A percentile compares a stretch with the other conserved stretches of the same genome.
Evolutionary conservation across 2,113 vertebrate species (phyloP).

Genomic region (Onychostoma macrolepis): DNA sequence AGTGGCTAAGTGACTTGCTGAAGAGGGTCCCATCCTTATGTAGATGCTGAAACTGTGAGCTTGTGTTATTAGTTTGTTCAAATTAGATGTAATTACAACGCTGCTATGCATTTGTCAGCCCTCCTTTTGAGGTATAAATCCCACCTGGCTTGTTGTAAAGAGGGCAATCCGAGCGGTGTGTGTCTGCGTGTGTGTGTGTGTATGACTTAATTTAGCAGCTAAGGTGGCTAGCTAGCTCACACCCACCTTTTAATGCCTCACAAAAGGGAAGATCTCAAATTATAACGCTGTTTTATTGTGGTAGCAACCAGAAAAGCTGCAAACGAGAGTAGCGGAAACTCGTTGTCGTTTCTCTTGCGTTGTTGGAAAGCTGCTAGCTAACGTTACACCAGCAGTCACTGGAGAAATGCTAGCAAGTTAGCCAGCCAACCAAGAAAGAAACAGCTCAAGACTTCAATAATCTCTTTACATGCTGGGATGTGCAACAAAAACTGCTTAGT

Average conservation of each 20-base stretch:
- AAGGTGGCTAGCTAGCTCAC: constrained; percentile 47
- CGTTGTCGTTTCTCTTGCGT: constrained; percentile 32
- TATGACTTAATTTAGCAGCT: constrained; percentile 52
- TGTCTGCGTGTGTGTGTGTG: constrained; percentile 34
- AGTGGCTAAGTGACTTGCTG: constrained; percentile 41
- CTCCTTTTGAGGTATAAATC: not conserved
- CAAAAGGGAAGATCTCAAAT: constrained; percentile 12
- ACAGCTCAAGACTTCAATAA: not conserved
- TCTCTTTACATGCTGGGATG: constrained; percentile 24
- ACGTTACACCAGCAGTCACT: not conserved
- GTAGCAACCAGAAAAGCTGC: not conserved
- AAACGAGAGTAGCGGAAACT: constrained; percentile 20
- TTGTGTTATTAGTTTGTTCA: not conserved
- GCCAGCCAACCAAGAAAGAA: constrained; percentile 31
- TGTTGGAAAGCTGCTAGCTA: constrained; percentile 15
- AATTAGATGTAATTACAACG: not conserved
- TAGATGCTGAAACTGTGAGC: constrained; percentile 26
- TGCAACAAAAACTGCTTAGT: constrained; percentile 8
- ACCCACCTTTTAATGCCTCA: constrained; percentile 32
- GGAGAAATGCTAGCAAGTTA: constrained; percentile 34
- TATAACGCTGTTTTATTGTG: not conserved
- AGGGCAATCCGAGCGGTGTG: constrained; percentile 36
- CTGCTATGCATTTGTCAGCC: not conserved
- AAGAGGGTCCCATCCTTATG: constrained; percentile 37
- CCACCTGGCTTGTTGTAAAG: constrained; percentile 34